Evolutionary conservation across 2,888 invertebrate genomes (phyloP).

Genomic region (Xylocampa areola): DNA sequence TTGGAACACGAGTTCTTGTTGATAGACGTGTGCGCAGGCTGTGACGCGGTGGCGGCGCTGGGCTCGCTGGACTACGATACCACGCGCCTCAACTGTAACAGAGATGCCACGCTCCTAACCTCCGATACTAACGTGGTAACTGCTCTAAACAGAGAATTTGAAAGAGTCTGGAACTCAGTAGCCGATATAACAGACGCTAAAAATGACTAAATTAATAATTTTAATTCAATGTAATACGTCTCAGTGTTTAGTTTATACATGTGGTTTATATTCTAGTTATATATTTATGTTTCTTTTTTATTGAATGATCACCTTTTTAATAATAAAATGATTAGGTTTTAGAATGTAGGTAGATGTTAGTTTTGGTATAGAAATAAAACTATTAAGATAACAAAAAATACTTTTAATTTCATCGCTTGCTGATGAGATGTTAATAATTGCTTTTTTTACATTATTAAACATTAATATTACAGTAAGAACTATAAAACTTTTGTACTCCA

Average conservation of each 20-base stretch:
- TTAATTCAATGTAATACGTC: background rate
- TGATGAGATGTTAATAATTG: constrained; percentile 69
- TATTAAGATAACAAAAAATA: constrained; percentile 81
- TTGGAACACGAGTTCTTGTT: constrained; percentile 78
- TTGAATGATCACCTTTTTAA: constrained; percentile 22
- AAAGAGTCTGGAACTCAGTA: constrained; percentile 71
- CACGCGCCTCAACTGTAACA: constrained; percentile 66
- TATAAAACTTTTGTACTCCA: constrained; percentile 84
- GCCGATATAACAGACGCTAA: constrained; percentile 18
- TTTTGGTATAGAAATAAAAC: constrained; percentile 71
- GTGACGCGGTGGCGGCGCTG: constrained; percentile 71
- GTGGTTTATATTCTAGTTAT: constrained; percentile 3
- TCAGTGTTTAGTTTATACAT: background rate
- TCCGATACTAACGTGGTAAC: constrained; percentile 67
- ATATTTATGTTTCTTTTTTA: constrained; percentile 20
- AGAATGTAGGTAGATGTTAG: background rate
- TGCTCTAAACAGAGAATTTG: constrained; percentile 73
- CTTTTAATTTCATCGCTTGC: constrained; percentile 78
- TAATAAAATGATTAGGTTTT: too few species aligned
- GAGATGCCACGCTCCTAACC: constrained; percentile 72
- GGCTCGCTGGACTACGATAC: constrained; percentile 75
- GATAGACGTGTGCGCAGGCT: constrained; percentile 64
- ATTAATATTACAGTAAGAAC: constrained; percentile 65
- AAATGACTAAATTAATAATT: constrained; percentile 19
- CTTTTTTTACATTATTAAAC: constrained; percentile 65